phyloP scores from a whole-genome alignment of 2,797 vertebrate species.

The Australoheros facetus region DNA sequence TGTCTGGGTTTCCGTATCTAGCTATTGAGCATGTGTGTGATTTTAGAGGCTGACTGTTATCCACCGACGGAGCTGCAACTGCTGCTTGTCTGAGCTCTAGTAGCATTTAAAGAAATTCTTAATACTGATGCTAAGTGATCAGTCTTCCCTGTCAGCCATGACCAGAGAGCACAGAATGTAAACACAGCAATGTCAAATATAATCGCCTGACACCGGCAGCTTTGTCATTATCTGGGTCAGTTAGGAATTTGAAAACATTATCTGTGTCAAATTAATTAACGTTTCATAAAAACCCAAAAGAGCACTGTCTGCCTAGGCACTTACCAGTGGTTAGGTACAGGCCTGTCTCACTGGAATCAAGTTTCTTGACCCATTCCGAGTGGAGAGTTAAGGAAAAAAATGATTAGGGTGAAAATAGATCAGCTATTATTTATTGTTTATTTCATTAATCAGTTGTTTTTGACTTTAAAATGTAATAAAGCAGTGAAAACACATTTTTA shows the following conservation, averaged over 20 bases:
- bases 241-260: constrained; percentile 1
- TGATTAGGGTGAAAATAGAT: not conserved
- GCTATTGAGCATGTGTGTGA: not conserved
- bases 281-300: not conserved
- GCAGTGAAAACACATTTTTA: not conserved
- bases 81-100: not conserved
- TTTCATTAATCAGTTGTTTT: constrained; percentile 4
- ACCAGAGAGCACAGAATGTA: not conserved
- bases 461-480: not conserved
- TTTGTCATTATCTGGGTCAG: constrained; percentile 4
- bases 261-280: not conserved
- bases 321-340: not conserved
- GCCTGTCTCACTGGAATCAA: not conserved
- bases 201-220: not conserved
- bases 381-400: not conserved
- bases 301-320: not conserved
- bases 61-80: not conserved
- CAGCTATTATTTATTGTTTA: not conserved
- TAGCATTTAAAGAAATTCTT: not conserved
- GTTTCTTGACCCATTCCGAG: not conserved
- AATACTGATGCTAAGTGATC: not conserved
- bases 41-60: not conserved
- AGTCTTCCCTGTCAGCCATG: not conserved
- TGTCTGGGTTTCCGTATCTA: not conserved
- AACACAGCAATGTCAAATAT: not conserved